A percentile compares a stretch with the other conserved stretches of the same genome.
Evolutionary conservation across 2,888 invertebrate genomes (phyloP).

Genomic region (Amphipyra tragopoginis): DNA sequence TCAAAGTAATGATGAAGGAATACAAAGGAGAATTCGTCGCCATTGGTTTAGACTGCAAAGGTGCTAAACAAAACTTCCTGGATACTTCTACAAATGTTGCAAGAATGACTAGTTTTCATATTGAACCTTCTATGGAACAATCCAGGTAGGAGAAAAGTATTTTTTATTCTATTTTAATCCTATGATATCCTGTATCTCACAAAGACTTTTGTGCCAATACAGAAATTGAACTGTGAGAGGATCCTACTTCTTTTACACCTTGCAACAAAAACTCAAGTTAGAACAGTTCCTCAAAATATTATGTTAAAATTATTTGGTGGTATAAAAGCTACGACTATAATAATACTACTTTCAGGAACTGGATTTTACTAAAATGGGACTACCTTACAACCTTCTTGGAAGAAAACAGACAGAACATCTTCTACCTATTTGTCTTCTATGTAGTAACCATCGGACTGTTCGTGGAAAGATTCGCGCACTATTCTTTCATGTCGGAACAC

Average conservation of each 20-base stretch:
- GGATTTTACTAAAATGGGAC: slow-evolving; percentile 95
- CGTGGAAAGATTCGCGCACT: slow-evolving; percentile 98
- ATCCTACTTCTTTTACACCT: too few relatives aligned
- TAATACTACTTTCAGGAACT: slow-evolving; percentile 86
- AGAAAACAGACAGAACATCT: slow-evolving; percentile 98
- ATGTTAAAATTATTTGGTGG: too few relatives aligned
- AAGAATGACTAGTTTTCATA: slow-evolving; percentile 98
- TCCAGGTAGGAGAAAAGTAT: slow-evolving; percentile 77
- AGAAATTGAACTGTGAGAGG: too few relatives aligned
- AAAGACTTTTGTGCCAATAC: too few relatives aligned
- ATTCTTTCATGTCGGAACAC: slow-evolving; percentile 98
- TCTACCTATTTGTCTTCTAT: slow-evolving; percentile 98
- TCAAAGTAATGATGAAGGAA: slow-evolving; percentile 98
- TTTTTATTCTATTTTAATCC: too few relatives aligned
- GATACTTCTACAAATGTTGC: slow-evolving; percentile 98
- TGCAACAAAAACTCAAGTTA: too few relatives aligned
- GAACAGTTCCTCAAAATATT: too few relatives aligned
- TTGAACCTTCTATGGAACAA: slow-evolving; percentile 94
- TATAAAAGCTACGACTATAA: too few relatives aligned
- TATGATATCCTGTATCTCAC: too few relatives aligned
- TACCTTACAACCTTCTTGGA: slow-evolving; percentile 97
- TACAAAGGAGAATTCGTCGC: slow-evolving; percentile 98
- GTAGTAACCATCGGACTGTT: slow-evolving; percentile 98
- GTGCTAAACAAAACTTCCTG: slow-evolving; percentile 98
- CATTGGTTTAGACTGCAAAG: slow-evolving; percentile 98